Evolutionary conservation across 2,888 invertebrate genomes (phyloP), one percentile per base, ranked within the genome.

Genomic region (Cerceris ruficornis): DNA sequence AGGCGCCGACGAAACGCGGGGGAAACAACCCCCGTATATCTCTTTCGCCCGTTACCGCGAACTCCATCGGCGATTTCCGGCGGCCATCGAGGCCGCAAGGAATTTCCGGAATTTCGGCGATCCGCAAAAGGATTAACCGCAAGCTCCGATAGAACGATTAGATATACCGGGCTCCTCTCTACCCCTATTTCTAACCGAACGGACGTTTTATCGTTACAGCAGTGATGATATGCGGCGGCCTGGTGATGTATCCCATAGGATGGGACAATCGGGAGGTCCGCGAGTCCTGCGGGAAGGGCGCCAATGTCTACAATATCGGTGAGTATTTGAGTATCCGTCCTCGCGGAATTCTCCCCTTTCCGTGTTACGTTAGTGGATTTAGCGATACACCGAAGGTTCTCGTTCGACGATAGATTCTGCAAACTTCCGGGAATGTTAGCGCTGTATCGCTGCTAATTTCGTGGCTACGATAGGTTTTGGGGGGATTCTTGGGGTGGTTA

Each of bases 251-350:
- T 90, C 95, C 95, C 28, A 91, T 95, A 70, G 95, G 95, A 81
- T 95, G 95, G 95, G 94, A 94, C 88, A 95, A 94, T 89, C 92
- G 93, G 77, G 94, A 95, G 92, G 94, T 95, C 57, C 92, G 93
- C 83, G 94, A 95, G 87, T 94, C 94, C 78, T 95, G 95, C 86
- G 94, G 95, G 65, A 93, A 93, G 82, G 90, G 92, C 69, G 94
- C 94, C 62, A 94, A 94, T 79, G 93, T 94, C 82, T 95, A 95
- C 90, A 93, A 94, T 89, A 92, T 95, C 86, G 95, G 94, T 94
- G 88, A 93, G 93, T 92, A 88, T 61, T 52, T n/a, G n/a, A n/a
- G 57, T 41, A 15, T 64, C 42, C 39, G 17, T 46, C 14, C 17
- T 13, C 55, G 7, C 13, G n/a, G 9, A 28, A 41, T 52, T 62